Conservation (phyloP, 2,888 invertebrate genomes). For the Lepidocyrtoides sp. region DNA sequence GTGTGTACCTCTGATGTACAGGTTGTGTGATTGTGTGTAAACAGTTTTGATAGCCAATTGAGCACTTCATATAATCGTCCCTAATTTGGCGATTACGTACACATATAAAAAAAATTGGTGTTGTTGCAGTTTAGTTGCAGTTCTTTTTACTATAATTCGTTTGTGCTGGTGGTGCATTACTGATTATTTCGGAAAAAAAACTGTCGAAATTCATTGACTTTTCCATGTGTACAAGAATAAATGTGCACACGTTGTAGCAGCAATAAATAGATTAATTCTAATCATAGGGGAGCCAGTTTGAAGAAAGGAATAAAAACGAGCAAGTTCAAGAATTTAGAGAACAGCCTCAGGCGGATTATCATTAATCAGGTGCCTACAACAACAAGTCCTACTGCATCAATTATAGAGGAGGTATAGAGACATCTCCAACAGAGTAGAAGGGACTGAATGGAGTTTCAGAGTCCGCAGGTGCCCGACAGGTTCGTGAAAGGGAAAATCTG, state of each 20-base stretch:
- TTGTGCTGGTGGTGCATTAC: background rate
- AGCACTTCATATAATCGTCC: background rate
- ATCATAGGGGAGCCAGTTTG: constrained; percentile 49
- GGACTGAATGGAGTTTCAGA: too few relatives aligned
- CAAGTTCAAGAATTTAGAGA: constrained; percentile 79
- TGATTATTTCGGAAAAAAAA: background rate
- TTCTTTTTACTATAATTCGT: background rate
- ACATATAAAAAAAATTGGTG: background rate
- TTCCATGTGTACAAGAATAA: background rate
- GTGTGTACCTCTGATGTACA: background rate
- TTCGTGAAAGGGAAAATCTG: too few relatives aligned
- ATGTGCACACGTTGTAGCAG: background rate
- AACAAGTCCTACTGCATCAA: constrained; percentile 68
- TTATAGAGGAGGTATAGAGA: too few relatives aligned
- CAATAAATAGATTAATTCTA: background rate
- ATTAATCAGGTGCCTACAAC: constrained; percentile 78
- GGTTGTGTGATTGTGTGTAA: constrained; percentile 23
- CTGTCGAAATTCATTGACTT: background rate
- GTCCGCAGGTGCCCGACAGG: too few relatives aligned
- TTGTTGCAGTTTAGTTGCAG: background rate
- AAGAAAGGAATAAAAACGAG: constrained; percentile 75
- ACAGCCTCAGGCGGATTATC: constrained; percentile 78
- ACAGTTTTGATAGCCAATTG: constrained; percentile 13
- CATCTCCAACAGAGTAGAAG: too few relatives aligned
- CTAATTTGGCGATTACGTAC: background rate